Conservation (phyloP, 1,140 invertebrate species). For the Monomorium pharaonis region DNA sequence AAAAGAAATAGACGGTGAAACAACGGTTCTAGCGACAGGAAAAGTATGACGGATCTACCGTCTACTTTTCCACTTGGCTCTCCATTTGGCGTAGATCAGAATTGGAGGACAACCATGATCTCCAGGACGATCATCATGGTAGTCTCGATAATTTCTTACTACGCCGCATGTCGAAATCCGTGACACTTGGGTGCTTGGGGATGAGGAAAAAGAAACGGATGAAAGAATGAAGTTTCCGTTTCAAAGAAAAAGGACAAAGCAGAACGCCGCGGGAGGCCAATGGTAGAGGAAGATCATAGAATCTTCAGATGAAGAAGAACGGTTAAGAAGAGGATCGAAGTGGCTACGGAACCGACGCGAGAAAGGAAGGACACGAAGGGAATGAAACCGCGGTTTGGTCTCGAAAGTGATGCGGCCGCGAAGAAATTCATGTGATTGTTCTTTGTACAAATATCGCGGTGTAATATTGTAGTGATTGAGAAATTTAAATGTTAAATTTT, state of each 20-base stretch:
- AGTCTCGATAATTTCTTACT: conserved; percentile 26
- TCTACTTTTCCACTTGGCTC: too few species aligned
- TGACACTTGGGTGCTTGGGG: conserved; percentile 50
- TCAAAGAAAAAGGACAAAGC: conserved; percentile 49
- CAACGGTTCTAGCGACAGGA: conserved; percentile 66
- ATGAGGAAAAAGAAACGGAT: neutral
- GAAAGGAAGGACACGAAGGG: conserved; percentile 63
- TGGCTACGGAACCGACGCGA: conserved; percentile 46
- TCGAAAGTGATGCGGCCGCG: conserved; percentile 63
- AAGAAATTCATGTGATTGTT: conserved; percentile 85
- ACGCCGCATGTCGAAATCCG: conserved; percentile 47
- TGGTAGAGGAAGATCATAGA: conserved; percentile 44
- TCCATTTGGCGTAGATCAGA: conserved; percentile 45
- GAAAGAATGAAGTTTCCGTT: conserved; percentile 52
- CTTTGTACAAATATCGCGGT: conserved; percentile 86
- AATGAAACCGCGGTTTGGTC: conserved; percentile 37
- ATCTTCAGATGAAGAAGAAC: conserved; percentile 55
- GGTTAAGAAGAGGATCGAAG: neutral
- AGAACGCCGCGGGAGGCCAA: conserved; percentile 50
- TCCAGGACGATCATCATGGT: conserved; percentile 39
- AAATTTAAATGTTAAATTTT: conserved; percentile 86
- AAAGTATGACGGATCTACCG: conserved; percentile 57
- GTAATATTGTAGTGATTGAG: conserved; percentile 86
- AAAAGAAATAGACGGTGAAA: conserved; percentile 55
- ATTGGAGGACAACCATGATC: conserved; percentile 23